Conservation (phyloP, 2,113 vertebrate genomes). For the Ictalurus punctatus region DNA sequence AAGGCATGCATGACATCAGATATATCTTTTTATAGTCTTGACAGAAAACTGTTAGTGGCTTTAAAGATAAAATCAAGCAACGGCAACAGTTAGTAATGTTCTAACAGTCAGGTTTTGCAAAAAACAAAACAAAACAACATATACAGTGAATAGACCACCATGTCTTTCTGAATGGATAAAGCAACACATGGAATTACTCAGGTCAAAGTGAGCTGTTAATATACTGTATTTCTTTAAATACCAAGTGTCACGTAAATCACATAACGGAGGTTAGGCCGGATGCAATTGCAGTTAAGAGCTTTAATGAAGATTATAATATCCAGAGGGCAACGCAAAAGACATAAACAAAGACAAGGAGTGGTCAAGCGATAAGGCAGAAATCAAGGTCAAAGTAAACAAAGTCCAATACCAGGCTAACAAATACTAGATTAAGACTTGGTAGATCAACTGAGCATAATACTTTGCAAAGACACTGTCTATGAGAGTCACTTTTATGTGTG, state of each 20-base stretch:
- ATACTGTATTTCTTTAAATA: neutral
- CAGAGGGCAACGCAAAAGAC: no score
- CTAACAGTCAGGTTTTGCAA: neutral
- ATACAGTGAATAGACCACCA: neutral
- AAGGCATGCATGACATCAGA: neutral
- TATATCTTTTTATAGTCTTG: slow-evolving; percentile 18
- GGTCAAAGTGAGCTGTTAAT: neutral
- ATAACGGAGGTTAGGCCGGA: no score
- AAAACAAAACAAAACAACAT: neutral
- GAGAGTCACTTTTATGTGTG: no score
- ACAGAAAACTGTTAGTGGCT: neutral
- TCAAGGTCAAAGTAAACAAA: no score
- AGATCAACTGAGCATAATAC: no score
- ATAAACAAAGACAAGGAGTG: no score
- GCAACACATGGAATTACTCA: neutral
- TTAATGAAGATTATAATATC: no score
- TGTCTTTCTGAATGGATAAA: neutral
- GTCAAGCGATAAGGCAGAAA: no score
- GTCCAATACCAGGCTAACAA: no score
- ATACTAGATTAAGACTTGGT: no score
- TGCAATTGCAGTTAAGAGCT: no score
- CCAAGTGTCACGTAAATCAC: neutral
- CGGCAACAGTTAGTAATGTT: neutral
- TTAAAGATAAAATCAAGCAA: slow-evolving; percentile 4
- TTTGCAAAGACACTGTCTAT: no score